Conservation (phyloP, 1,140 invertebrate species). For the Mylabris phalerata region DNA sequence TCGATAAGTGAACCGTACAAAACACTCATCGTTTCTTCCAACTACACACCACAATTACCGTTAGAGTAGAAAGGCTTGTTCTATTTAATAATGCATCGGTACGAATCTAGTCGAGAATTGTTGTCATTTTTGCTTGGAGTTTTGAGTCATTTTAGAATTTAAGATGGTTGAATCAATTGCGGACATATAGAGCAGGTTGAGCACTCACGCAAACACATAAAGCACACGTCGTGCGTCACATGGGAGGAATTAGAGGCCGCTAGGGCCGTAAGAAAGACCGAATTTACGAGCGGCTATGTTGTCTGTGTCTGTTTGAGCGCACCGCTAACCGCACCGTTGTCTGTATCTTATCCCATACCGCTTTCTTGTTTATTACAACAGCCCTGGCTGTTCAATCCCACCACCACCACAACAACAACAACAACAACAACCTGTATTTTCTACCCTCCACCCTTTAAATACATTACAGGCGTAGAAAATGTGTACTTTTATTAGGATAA, state of each 20-base stretch:
- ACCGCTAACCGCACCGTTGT: slow-evolving; percentile 21
- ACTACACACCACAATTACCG: too few relatives aligned
- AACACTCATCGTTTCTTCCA: too few relatives aligned
- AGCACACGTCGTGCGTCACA: slow-evolving; percentile 36
- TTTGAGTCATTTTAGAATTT: background rate
- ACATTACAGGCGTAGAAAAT: slow-evolving; percentile 4
- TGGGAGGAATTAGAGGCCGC: slow-evolving; percentile 38
- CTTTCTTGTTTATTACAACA: slow-evolving; percentile 21
- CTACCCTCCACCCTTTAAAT: slow-evolving; percentile 5
- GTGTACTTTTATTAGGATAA: slow-evolving; percentile 1
- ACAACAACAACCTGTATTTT: background rate
- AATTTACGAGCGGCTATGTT: slow-evolving; percentile 34
- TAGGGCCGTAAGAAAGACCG: slow-evolving; percentile 36
- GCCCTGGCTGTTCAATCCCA: slow-evolving; percentile 18
- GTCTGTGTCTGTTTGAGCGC: slow-evolving; percentile 28
- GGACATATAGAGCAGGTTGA: slow-evolving; percentile 25
- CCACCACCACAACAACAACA: background rate
- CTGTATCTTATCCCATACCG: slow-evolving; percentile 16
- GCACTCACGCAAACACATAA: slow-evolving; percentile 39
- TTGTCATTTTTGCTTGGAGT: too few relatives aligned
- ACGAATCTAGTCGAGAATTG: too few relatives aligned
- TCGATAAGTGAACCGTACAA: too few relatives aligned
- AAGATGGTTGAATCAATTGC: slow-evolving; percentile 32
- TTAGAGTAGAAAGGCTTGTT: too few relatives aligned
- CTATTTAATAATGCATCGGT: too few relatives aligned